A percentile compares a stretch with the other conserved stretches of the same genome.
phyloP scores from a whole-genome alignment of 1,140 invertebrate genomes.

The Drosophila lacertosa region DNA sequence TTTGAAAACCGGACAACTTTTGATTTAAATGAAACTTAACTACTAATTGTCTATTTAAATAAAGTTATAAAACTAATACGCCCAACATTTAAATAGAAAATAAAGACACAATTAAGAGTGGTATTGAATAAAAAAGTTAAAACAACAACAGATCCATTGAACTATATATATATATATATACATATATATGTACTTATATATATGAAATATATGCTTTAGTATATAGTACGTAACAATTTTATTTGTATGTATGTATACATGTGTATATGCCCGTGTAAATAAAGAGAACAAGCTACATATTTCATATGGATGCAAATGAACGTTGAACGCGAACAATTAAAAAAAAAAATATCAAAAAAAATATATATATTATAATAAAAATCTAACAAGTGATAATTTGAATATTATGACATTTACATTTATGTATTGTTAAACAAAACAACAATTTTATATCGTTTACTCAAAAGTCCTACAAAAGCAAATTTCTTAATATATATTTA shows the following conservation, averaged over 20 bases:
- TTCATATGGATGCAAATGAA: constrained; percentile 73
- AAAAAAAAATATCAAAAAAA: constrained; percentile 14
- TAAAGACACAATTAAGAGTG: constrained; percentile 38
- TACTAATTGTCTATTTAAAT: constrained; percentile 57
- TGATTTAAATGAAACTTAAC: constrained; percentile 28
- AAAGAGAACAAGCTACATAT: constrained; percentile 77
- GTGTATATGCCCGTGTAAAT: constrained; percentile 73
- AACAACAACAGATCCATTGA: constrained; percentile 72
- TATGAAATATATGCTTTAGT: constrained; percentile 15
- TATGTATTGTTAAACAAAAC: constrained; percentile 26
- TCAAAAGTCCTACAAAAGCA: constrained; percentile 26
- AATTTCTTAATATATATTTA: constrained; percentile 23
- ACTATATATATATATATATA: constrained; percentile 73
- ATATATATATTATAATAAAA: too few species aligned
- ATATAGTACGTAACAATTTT: constrained; percentile 37
- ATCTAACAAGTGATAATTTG: constrained; percentile 71
- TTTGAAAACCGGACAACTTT: constrained; percentile 25
- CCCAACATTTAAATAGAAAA: constrained; percentile 30
- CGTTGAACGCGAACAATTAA: constrained; percentile 41
- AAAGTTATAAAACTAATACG: constrained; percentile 37
- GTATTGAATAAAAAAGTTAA: constrained; percentile 29
- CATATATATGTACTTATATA: constrained; percentile 13
- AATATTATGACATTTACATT: constrained; percentile 38
- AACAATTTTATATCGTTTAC: constrained; percentile 42
- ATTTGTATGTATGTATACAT: constrained; percentile 32